These are phyloP conservation scores for Anoncus sp. DNA, from an alignment of 2,888 invertebrate species.

Conservation along the genomic window DNA sequence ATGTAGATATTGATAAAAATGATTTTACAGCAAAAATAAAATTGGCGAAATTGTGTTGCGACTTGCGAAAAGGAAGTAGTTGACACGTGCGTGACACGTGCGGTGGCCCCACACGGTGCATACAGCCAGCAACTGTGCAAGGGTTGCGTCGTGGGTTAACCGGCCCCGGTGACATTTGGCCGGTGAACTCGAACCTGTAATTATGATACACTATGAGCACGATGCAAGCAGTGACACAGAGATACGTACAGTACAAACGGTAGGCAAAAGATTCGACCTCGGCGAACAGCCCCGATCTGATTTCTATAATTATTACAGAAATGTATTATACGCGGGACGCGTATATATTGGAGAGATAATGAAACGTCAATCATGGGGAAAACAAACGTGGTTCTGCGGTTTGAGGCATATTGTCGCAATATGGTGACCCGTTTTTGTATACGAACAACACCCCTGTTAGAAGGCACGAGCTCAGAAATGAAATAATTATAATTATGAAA, in stretches of 20 bases:
- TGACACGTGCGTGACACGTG: conserved; percentile 78
- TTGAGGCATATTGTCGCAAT: conserved; percentile 36
- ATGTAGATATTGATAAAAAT: conserved; percentile 48
- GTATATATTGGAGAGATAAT: conserved; percentile 36
- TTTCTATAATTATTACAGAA: conserved; percentile 57
- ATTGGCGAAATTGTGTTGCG: conserved; percentile 55
- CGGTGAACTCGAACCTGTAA: conserved; percentile 73
- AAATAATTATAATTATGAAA: conserved; percentile 3
- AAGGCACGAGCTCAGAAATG: background rate
- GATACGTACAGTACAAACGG: background rate
- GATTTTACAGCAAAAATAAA: conserved; percentile 59
- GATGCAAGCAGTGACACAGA: conserved; percentile 1
- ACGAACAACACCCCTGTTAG: background rate
- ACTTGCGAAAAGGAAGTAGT: conserved; percentile 68
- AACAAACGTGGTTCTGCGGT: conserved; percentile 26
- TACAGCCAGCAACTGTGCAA: conserved; percentile 39
- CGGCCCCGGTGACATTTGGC: conserved; percentile 79
- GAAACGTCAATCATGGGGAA: conserved; percentile 50
- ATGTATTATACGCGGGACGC: background rate
- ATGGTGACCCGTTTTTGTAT: conserved; percentile 10
- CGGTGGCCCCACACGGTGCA: conserved; percentile 49
- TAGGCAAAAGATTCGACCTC: conserved; percentile 42
- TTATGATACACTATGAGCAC: conserved; percentile 66
- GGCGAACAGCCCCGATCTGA: conserved; percentile 59
- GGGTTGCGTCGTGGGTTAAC: conserved; percentile 75